phyloP scores from a whole-genome alignment of 2,797 vertebrate genomes.

The Pteropus rufus region DNA sequence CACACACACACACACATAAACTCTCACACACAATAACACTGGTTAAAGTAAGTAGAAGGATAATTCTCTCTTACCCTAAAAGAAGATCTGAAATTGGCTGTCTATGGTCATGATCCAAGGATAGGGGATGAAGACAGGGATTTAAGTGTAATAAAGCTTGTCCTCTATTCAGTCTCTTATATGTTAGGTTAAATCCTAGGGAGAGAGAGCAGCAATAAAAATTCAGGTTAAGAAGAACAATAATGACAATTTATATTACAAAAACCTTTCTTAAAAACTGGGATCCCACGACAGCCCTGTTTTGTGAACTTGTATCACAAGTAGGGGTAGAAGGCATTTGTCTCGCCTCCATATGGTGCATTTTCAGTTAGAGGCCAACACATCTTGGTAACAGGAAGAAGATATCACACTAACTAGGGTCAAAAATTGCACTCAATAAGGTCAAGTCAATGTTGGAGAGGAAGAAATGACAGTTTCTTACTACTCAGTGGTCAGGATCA shows the following conservation, averaged over 20 bases:
- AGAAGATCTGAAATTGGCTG: background rate
- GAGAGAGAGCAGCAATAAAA: background rate
- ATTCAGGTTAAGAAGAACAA: background rate
- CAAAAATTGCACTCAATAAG: background rate
- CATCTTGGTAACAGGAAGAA: background rate
- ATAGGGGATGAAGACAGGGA: background rate
- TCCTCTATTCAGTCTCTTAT: background rate
- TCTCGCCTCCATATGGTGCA: background rate
- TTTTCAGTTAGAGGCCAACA: background rate
- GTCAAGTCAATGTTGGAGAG: background rate
- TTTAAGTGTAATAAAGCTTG: background rate
- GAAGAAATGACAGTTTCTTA: background rate
- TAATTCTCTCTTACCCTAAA: background rate
- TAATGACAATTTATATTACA: background rate
- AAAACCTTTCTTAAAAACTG: background rate
- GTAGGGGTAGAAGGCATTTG: background rate
- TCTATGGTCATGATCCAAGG: background rate
- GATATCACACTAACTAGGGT: background rate
- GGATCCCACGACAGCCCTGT: background rate
- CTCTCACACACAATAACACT: background rate
- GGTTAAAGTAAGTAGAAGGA: background rate
- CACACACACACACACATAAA: background rate
- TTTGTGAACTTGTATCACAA: background rate
- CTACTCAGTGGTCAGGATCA: background rate
- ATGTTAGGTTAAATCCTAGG: background rate